Percentiles rank a stretch among this genome's conserved stretches.
phyloP scores from a whole-genome alignment of 2,888 invertebrate genomes.

The Slavum lentiscoides region DNA sequence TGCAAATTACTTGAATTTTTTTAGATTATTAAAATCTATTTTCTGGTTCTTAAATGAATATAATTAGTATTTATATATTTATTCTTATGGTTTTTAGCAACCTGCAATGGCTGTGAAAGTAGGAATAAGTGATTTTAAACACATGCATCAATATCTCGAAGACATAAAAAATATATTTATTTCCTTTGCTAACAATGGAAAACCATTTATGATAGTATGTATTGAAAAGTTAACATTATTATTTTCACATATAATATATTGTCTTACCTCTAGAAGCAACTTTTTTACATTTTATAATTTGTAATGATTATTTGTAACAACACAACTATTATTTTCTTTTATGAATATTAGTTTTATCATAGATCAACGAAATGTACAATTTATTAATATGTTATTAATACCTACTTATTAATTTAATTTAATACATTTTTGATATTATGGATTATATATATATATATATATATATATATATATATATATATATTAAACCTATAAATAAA shows the following conservation, averaged over 20 bases:
- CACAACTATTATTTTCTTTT: too few relatives aligned
- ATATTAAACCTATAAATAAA: too few relatives aligned
- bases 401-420: background rate
- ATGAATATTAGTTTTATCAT: too few relatives aligned
- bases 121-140: background rate
- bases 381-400: background rate
- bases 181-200: background rate
- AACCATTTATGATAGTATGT: constrained; percentile 25
- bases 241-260: background rate
- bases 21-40: background rate
- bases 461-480: too few relatives aligned
- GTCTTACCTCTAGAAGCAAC: too few relatives aligned
- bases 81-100: background rate
- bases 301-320: too few relatives aligned
- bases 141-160: background rate
- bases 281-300: too few relatives aligned
- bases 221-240: background rate
- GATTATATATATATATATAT: too few relatives aligned
- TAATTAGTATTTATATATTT: background rate
- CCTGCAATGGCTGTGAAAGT: constrained; percentile 18
- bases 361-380: too few relatives aligned
- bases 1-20: too few relatives aligned
- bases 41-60: background rate
- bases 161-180: background rate
- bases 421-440: too few relatives aligned